These are phyloP conservation scores for Eulithis prunata DNA, from an alignment of 2,888 invertebrate species.

Conservation along the genomic window DNA sequence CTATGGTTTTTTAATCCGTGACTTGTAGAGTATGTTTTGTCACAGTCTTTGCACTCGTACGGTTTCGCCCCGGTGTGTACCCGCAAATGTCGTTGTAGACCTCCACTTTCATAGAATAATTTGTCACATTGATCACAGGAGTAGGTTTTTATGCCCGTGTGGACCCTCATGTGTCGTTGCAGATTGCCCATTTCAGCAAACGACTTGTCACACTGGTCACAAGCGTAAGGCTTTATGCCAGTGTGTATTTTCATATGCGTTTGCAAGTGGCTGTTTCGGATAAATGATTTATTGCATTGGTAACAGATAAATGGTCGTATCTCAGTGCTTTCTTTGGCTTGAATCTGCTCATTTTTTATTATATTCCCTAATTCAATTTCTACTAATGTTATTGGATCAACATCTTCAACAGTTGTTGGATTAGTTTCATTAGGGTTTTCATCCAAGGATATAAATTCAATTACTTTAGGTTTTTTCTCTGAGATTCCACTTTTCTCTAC, in stretches of 20 bases:
- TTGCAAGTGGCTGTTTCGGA: constrained; percentile 12
- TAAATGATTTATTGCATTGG: constrained; percentile 10
- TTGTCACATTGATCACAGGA: constrained; percentile 5
- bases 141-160: constrained; percentile 15
- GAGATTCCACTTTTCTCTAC: neutral
- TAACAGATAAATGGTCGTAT: constrained; percentile 1
- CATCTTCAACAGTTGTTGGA: constrained; percentile 6
- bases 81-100: constrained; percentile 13
- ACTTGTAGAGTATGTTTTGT: constrained; percentile 18
- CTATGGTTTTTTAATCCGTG: constrained; percentile 14
- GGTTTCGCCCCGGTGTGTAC: constrained; percentile 13
- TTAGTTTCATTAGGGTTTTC: neutral
- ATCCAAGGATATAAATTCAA: constrained; percentile 14
- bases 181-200: constrained; percentile 10
- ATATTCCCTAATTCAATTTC: constrained; percentile 15
- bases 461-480: neutral
- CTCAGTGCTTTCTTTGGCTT: neutral
- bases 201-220: constrained; percentile 16
- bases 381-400: constrained; percentile 17
- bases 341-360: constrained; percentile 10
- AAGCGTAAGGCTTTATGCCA: constrained; percentile 11
- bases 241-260: constrained; percentile 17
- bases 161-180: constrained; percentile 10
- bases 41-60: constrained; percentile 6
- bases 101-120: constrained; percentile 17